phyloP scores from a whole-genome alignment of 2,888 invertebrate species.

The Ophion ventricosus region DNA sequence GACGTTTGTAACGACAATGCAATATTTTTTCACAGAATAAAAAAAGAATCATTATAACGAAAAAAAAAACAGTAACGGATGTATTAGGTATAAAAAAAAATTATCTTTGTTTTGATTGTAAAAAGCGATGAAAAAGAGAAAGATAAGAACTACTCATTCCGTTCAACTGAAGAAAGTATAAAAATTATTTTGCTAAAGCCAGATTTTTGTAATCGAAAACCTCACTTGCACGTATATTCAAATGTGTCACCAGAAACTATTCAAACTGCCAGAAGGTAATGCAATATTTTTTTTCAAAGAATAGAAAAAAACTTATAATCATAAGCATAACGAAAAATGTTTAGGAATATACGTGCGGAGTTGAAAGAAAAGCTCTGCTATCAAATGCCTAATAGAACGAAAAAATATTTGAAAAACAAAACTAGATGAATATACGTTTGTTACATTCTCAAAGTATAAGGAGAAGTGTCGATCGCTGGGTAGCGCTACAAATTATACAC shows the following conservation, averaged over 20 bases:
- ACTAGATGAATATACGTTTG: too few species aligned
- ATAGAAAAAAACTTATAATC: not conserved
- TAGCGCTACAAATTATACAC: too few species aligned
- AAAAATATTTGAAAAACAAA: not conserved
- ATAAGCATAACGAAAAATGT: not conserved
- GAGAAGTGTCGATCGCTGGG: too few species aligned
- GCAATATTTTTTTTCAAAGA: not conserved
- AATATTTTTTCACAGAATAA: not conserved
- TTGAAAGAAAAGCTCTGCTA: not conserved
- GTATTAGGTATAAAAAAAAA: not conserved
- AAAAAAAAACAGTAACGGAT: not conserved
- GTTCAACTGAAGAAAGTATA: not conserved
- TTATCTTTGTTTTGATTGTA: not conserved
- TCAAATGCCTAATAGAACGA: not conserved
- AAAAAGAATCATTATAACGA: not conserved
- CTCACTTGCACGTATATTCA: not conserved
- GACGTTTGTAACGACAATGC: not conserved
- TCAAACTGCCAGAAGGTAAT: not conserved
- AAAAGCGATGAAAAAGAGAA: not conserved
- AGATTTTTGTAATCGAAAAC: not conserved
- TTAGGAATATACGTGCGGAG: not conserved
- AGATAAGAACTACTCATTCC: not conserved
- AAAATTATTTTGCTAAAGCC: not conserved
- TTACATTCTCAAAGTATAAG: too few species aligned
- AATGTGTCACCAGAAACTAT: not conserved